phyloP scores from a whole-genome alignment of 2,113 vertebrate species.

The Ibidorhyncha struthersii region DNA sequence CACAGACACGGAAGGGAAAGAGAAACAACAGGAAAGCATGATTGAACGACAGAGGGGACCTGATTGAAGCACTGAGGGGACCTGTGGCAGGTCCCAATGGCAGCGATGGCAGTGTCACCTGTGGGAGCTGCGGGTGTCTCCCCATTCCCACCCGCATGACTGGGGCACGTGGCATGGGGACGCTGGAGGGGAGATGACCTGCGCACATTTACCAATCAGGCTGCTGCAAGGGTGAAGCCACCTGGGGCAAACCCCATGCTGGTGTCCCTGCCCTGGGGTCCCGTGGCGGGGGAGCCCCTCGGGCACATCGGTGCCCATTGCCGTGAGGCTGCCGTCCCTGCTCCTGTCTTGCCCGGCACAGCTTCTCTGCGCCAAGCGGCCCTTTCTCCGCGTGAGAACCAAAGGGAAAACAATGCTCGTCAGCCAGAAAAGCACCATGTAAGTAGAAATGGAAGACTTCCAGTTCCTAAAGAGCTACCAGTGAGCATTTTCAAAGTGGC shows the following conservation, averaged over 20 bases:
- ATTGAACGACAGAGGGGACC: background rate
- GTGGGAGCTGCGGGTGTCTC: rapidly evolving
- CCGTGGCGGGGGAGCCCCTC: rapidly evolving
- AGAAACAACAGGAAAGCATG: background rate
- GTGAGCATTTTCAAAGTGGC: background rate
- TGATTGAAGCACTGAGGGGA: background rate
- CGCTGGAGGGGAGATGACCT: background rate
- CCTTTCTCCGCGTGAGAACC: background rate
- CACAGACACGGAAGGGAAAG: rapidly evolving
- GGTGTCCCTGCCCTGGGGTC: background rate
- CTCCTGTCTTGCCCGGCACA: background rate
- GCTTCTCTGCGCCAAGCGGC: rapidly evolving
- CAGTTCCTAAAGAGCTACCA: background rate
- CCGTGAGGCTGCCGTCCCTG: background rate
- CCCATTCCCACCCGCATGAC: background rate
- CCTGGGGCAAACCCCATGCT: background rate
- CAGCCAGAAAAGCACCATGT: background rate
- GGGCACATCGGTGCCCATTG: rapidly evolving
- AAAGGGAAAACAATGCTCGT: rapidly evolving
- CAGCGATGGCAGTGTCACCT: rapidly evolving
- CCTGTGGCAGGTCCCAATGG: background rate
- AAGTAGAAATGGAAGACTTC: slow-evolving; percentile 38
- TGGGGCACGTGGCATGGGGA: rapidly evolving
- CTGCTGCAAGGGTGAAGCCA: background rate
- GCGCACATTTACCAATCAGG: rapidly evolving